phyloP scores from a whole-genome alignment of 2,797 vertebrate genomes.

The Hippopotamyrus pictus region DNA sequence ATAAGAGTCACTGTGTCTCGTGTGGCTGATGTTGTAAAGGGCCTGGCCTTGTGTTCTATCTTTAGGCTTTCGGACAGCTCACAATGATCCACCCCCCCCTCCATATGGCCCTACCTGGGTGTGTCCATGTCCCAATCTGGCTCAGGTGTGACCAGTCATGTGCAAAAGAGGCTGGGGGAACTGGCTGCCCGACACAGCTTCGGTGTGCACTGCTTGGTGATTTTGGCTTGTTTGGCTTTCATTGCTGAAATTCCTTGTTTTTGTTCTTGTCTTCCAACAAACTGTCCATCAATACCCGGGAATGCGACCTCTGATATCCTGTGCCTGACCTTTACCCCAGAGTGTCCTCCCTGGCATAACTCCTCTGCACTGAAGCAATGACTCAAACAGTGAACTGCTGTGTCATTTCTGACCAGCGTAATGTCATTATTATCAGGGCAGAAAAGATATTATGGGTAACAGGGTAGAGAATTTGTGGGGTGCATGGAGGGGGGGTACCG shows the following conservation, averaged over 20 bases:
- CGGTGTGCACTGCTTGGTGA: neutral
- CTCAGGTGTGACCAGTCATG: slow-evolving; percentile 2
- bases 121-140: neutral
- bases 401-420: slow-evolving; percentile 2
- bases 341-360: neutral
- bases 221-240: neutral
- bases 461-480: neutral
- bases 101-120: neutral
- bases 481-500: neutral
- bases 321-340: neutral
- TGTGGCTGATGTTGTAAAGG: neutral
- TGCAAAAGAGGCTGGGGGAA: neutral
- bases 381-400: neutral
- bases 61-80: neutral
- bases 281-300: neutral
- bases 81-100: neutral
- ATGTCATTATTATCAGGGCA: slow-evolving; percentile 2
- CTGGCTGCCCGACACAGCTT: neutral
- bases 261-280: neutral
- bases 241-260: neutral
- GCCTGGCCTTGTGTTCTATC: slow-evolving; percentile 2
- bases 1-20: neutral
- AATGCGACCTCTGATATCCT: neutral
- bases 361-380: neutral
- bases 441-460: slow-evolving; percentile 4